Conservation (phyloP, 1,140 invertebrate genomes). For the Caenorhabditis briggsae region DNA sequence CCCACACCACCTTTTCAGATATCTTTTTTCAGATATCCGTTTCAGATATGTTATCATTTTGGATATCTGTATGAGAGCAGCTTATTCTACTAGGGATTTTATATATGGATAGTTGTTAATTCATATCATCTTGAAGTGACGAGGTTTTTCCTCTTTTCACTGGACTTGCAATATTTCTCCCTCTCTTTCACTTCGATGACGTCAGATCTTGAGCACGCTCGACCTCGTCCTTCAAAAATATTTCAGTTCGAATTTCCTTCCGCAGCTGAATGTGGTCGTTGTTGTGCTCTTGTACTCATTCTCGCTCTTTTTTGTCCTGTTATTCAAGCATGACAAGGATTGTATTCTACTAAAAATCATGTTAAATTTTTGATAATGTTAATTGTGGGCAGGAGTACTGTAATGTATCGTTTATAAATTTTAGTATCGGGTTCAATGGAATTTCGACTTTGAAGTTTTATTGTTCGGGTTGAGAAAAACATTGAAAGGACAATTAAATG, state of each 20-base stretch:
- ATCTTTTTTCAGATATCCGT: not conserved
- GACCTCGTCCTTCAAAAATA: conserved; percentile 24
- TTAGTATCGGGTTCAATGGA: too few species aligned
- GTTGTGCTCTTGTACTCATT: not conserved
- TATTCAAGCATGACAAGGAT: not conserved
- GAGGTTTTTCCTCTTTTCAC: not conserved
- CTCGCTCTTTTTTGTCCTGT: not conserved
- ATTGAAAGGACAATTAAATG: too few species aligned
- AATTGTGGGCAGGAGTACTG: too few species aligned
- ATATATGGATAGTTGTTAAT: not conserved
- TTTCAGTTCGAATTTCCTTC: conserved; percentile 50
- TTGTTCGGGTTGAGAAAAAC: too few species aligned
- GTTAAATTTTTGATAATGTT: too few species aligned
- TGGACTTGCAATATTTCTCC: conserved; percentile 11
- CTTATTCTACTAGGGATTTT: not conserved
- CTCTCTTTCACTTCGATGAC: conserved; percentile 35
- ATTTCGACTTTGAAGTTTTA: too few species aligned
- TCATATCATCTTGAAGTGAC: conserved; percentile 35
- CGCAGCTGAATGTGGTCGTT: conserved; percentile 10
- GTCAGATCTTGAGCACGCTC: conserved; percentile 11
- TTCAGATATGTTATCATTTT: not conserved
- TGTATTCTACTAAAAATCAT: too few species aligned
- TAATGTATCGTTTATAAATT: too few species aligned
- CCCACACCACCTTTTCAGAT: not conserved
- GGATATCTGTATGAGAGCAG: not conserved